Conservation (phyloP, 2,113 vertebrate genomes). For the Arizona elegans region DNA sequence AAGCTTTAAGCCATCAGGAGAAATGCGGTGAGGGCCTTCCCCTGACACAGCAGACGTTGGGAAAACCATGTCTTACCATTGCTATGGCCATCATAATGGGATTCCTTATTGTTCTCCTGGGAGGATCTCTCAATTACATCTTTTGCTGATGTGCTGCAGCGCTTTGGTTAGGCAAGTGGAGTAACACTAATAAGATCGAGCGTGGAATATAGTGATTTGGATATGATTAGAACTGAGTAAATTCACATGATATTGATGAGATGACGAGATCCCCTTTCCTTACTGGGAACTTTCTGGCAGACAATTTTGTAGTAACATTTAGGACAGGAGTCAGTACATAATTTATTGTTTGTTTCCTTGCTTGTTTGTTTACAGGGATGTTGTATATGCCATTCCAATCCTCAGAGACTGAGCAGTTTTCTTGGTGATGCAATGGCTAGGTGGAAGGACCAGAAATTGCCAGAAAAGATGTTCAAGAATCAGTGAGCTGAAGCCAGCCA, state of each 20-base stretch:
- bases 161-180: not conserved
- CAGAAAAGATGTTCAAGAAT: not conserved
- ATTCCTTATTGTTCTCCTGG: not conserved
- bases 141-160: not conserved
- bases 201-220: not conserved
- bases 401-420: not conserved
- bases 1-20: not conserved
- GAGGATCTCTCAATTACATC: not conserved
- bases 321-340: not conserved
- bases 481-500: not conserved
- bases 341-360: not conserved
- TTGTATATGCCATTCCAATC: not conserved
- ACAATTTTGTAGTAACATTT: not conserved
- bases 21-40: not conserved
- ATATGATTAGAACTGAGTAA: not conserved
- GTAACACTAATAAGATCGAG: not conserved
- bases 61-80: not conserved
- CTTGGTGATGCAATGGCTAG: not conserved
- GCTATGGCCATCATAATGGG: not conserved
- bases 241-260: not conserved
- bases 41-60: not conserved
- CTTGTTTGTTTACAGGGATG: not conserved
- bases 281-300: not conserved
- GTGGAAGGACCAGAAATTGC: not conserved
- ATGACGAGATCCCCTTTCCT: not conserved